Evolutionary conservation across 1,140 invertebrate genomes (phyloP), one percentile per base, ranked within the genome.

Genomic region (Dendroctonus ponderosae): DNA sequence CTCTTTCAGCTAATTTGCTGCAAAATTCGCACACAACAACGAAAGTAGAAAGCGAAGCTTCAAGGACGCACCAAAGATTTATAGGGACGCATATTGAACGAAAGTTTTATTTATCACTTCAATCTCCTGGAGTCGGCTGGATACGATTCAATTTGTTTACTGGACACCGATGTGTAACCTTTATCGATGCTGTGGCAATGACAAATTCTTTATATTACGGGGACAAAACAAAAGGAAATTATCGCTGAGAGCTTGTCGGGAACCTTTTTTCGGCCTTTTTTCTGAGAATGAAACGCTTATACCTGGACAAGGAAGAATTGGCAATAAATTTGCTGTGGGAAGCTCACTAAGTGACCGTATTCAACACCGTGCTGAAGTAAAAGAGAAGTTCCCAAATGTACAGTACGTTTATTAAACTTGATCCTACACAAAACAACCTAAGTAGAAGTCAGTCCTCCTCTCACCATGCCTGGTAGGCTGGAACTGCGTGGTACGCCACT

Each of bases 401-500:
- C 26, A 26, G 26, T 26, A 3, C 26, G 26, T 26, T 26, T 26
- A 26, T 26, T 26, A 26, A 26, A 26, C 3, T 26, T 1, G 26
- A 26, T 26, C 26, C 26, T 3, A 26, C 26, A 1, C 26, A 26
- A 26, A 26, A 26, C n/a, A 26, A 26, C 26, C 3, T 2, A 26
- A 26, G 26, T 26, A 26, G 26, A 26, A 26, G 60, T 70, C 70
- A 71, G 67, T 68, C 62, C 70, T 71, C 70, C 59, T 58, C 53
- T 70, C 46, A 70, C 69, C 69, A 70, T 41, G 66, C 54, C 6
- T 70, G 61, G 26, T 68, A 43, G 56, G 51, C 69, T 7, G 61
- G 62, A 53, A 39, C 57, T 46, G 44, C 44, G 44, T 46, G 12
- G 4, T 46, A 46, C 9, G 44, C 44, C 9, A 14, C 44, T 58